phyloP scores from a whole-genome alignment of 2,113 vertebrate genomes.

The Erpornis zantholeuca region DNA sequence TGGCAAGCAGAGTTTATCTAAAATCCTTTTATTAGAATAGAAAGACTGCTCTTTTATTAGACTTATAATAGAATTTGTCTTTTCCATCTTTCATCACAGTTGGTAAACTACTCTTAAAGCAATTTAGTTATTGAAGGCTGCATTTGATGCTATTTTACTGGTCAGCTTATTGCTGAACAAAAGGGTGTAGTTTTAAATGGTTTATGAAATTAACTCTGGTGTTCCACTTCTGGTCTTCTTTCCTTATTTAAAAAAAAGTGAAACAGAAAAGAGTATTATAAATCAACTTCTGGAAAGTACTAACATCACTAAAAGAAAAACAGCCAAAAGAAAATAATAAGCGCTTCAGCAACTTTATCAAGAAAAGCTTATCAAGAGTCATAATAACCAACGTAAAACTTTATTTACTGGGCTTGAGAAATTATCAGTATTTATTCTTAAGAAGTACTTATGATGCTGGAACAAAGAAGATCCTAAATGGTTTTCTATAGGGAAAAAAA shows the following conservation, averaged over 20 bases:
- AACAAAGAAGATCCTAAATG: not conserved
- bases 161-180: not conserved
- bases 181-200: not conserved
- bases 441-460: not conserved
- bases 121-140: not conserved
- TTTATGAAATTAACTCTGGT: not conserved
- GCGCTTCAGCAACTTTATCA: not conserved
- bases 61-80: not conserved
- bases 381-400: not conserved
- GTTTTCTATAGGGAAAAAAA: not conserved
- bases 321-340: not conserved
- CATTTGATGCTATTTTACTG: not conserved
- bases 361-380: not conserved
- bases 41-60: not conserved
- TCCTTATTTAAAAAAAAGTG: not conserved
- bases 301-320: not conserved
- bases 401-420: not conserved
- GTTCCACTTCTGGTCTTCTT: not conserved
- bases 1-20: not conserved
- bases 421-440: not conserved
- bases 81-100: not conserved
- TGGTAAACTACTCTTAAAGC: not conserved
- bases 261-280: not conserved
- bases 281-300: not conserved
- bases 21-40: not conserved